A percentile compares a stretch with the other conserved stretches of the same genome.
phyloP scores from a whole-genome alignment of 2,797 vertebrate genomes.

The Pogoniulus pusillus region DNA sequence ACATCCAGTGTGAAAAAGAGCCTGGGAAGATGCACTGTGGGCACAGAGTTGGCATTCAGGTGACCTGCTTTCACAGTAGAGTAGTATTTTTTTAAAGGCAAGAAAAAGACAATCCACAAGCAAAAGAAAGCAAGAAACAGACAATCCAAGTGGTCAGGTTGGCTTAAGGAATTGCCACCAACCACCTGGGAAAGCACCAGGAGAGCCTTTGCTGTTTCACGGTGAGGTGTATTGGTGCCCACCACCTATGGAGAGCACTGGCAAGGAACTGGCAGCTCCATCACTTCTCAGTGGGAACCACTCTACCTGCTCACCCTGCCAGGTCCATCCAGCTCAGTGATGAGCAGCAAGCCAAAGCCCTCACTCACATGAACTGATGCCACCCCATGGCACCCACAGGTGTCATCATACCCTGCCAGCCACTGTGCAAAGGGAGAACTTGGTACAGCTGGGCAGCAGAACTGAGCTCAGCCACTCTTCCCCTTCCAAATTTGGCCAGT shows the following conservation, averaged over 20 bases:
- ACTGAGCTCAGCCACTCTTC: not conserved
- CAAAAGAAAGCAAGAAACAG: not conserved
- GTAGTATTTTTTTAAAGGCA: not conserved
- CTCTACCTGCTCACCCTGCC: not conserved
- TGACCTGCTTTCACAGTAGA: not conserved
- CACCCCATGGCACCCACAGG: not conserved
- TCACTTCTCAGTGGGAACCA: not conserved
- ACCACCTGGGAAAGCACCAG: not conserved
- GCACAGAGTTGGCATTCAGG: not conserved
- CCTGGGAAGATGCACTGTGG: not conserved
- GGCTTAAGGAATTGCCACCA: not conserved
- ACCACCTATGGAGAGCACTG: not conserved
- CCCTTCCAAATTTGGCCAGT: not conserved
- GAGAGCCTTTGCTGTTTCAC: not conserved
- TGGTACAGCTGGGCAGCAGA: not conserved
- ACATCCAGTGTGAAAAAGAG: not conserved
- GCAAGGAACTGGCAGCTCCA: fast-evolving
- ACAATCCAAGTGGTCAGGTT: not conserved
- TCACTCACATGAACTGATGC: fast-evolving
- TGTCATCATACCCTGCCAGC: not conserved
- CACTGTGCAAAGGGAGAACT: not conserved
- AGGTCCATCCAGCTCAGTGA: not conserved
- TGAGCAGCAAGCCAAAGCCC: not conserved
- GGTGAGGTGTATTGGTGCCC: not conserved
- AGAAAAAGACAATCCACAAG: not conserved